These are phyloP conservation scores for Musca vetustissima DNA, from an alignment of 1,140 invertebrate species.

Conservation along the genomic window DNA sequence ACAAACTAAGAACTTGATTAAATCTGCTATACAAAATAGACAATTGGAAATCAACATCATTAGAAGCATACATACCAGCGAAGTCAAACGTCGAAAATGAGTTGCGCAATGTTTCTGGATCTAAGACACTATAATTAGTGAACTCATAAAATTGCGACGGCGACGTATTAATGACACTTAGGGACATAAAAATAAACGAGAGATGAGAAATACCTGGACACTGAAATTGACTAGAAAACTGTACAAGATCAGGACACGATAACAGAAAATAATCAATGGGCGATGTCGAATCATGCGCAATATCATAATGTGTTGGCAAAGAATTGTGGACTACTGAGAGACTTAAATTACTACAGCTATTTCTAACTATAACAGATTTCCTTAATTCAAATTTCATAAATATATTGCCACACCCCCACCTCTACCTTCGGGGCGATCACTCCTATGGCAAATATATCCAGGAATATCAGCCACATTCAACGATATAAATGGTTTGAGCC, in stretches of 20 bases:
- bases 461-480: neutral
- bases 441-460: neutral
- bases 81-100: no score
- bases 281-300: neutral
- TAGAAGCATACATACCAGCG: no score
- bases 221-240: neutral
- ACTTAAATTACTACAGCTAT: neutral
- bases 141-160: no score
- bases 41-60: no score
- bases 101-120: no score
- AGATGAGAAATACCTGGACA: neutral
- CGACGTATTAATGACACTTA: no score
- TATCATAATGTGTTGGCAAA: neutral
- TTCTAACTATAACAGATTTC: neutral
- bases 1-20: no score
- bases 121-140: no score
- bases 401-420: neutral
- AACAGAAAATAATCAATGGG: neutral
- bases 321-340: neutral
- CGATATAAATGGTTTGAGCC: neutral
- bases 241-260: neutral
- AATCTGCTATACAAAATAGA: no score
- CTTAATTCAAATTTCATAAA: neutral
- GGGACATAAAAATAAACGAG: neutral
- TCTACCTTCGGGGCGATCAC: neutral